Conservation (phyloP, 2,797 vertebrate species). For the Leptoclinus maculatus region DNA sequence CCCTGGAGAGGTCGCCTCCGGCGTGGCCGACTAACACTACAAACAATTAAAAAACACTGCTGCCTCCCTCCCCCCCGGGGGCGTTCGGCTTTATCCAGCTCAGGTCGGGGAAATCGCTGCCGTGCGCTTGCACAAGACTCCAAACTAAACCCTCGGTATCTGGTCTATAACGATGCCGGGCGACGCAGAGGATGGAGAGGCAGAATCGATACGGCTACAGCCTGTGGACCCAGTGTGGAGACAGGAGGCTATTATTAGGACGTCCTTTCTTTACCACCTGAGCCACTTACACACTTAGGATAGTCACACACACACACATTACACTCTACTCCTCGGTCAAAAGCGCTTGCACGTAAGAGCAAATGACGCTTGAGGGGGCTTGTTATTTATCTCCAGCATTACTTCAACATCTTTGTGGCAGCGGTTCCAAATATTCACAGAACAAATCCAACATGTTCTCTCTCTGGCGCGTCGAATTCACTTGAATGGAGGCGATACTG, state of each 20-base stretch:
- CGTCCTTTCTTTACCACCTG: constrained; percentile 80
- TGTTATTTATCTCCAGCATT: constrained; percentile 21
- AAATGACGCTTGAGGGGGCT: constrained; percentile 11
- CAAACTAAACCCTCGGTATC: constrained; percentile 61
- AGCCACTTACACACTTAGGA: constrained; percentile 77
- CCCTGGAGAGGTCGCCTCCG: constrained; percentile 72
- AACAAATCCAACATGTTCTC: constrained; percentile 33
- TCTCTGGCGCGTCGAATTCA: constrained; percentile 37
- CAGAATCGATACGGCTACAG: constrained; percentile 77
- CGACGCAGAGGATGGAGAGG: constrained; percentile 66
- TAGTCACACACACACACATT: constrained; percentile 53
- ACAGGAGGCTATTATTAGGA: constrained; percentile 81
- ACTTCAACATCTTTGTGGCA: constrained; percentile 36
- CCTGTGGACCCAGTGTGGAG: constrained; percentile 78
- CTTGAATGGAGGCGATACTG: constrained; percentile 35
- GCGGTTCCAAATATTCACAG: constrained; percentile 13
- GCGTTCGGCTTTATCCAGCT: constrained; percentile 62
- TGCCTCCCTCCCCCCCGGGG: constrained; percentile 37
- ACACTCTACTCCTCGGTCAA: constrained; percentile 24
- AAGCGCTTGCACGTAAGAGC: constrained; percentile 13
- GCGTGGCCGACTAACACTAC: constrained; percentile 78
- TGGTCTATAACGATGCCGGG: constrained; percentile 72
- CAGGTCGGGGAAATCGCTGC: constrained; percentile 63
- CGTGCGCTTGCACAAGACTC: constrained; percentile 55
- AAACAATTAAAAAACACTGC: constrained; percentile 79